Evolutionary conservation across 2,113 vertebrate species (phyloP), one percentile per base, ranked within the genome.

Genomic region (Pedetes capensis): DNA sequence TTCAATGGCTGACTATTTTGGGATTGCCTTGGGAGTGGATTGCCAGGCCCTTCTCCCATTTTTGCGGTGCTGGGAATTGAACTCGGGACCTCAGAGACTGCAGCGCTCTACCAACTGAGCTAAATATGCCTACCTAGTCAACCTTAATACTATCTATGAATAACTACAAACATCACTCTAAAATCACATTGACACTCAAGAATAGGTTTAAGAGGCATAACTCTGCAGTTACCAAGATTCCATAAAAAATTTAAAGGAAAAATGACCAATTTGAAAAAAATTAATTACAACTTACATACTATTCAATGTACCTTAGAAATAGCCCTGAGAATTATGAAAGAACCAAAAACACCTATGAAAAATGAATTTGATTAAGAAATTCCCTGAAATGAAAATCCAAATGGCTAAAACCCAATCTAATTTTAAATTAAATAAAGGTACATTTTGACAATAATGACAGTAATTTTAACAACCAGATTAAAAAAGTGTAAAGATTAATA

Each of bases 161-260:
- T 89, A 9, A 74, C 23, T 94, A 23, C 93, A 68, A 79, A 84
- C 74, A 87, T 87, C 37, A 71, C 20, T 82, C 6, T 85, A 75
- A 96, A 74, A 88, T 84, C 85, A 59, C 14, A 42, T 5, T 75
- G 18, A 29, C 5, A 44, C 5, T 63, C 9, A 86, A 74, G 9
- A 42, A 84, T 87, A 42, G 79, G 14, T 14, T 69, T 84, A 78
- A 53, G n/a, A 82, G 27, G 8, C 34, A 75, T 61, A 66, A 69
- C n/a, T 68, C 11, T 23, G 49, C 23, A 92, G 42, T 79, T 96
- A 42, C 55, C 27, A 86, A 81, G 10, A 47, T 49, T 86, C 16
- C 8, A 75, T 92, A 61, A 95, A 63, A 87, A 74, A 89, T 87
- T 57, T 83, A 71, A 89, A 44, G 25, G 11, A 51, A 53, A 93